phyloP scores from a whole-genome alignment of 2,113 vertebrate genomes.

The Aplodontia rufa region DNA sequence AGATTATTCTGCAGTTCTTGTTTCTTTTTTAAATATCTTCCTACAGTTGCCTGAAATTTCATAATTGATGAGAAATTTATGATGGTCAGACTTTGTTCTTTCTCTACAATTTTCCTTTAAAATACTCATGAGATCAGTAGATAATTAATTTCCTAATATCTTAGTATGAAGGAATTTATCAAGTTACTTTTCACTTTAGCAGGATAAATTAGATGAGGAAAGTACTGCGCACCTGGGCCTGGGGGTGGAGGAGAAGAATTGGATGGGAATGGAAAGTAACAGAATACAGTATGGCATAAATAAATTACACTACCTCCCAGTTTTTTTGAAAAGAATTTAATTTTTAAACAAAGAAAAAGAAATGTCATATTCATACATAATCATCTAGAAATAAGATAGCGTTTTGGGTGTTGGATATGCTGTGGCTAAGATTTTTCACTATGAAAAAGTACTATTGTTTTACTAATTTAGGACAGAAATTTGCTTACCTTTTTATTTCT shows the following conservation, averaged over 20 bases:
- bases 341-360: not conserved
- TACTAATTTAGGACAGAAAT: not conserved
- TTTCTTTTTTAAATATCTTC: slow-evolving; percentile 1
- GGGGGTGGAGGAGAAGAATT: not conserved
- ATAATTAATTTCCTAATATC: slow-evolving; percentile 57
- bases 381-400: not conserved
- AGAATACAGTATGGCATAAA: not conserved
- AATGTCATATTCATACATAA: not conserved
- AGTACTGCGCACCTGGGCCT: not conserved
- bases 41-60: not conserved
- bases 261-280: not conserved
- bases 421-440: not conserved
- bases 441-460: not conserved
- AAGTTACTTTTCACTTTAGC: slow-evolving; percentile 41
- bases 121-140: slow-evolving; percentile 29
- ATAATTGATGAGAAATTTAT: slow-evolving; percentile 49
- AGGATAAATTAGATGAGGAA: slow-evolving; percentile 49
- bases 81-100: slow-evolving; percentile 40
- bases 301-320: not conserved
- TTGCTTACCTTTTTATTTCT: not conserved
- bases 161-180: slow-evolving; percentile 25
- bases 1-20: not conserved
- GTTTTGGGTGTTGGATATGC: not conserved
- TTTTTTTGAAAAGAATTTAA: not conserved
- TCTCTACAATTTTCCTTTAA: slow-evolving; percentile 45